Evolutionary conservation across 2,113 vertebrate genomes (phyloP), one percentile per base, ranked within the genome.

Genomic region (Panthera uncia): DNA sequence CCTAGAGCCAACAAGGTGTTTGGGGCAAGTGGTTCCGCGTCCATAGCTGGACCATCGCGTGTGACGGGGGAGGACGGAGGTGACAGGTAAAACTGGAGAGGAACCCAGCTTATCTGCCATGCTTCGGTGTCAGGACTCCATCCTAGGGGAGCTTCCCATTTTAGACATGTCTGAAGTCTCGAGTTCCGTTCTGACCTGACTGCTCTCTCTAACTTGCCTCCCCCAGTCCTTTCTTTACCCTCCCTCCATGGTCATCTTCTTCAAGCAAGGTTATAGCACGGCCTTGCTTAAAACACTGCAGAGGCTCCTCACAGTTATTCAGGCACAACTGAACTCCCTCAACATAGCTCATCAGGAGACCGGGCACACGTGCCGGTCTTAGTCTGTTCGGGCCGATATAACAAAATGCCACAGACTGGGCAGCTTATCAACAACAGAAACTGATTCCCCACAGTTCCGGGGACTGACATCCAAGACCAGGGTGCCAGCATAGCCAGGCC

Each of bases 311-410:
- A 19, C 0, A 69, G 23, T 33, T 38, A 31, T 52, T 50, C 55
- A 55, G 68, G 83, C 65, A 93, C 48, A 68, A 52, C 3, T 12
- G 31, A 73, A 50, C 61, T 38, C 29, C 79, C 68, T 57, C 63
- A 45, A 48, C 16, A 31, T 29, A 48, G 45, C 15, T 80, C 83
- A 18, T 79, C 36, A 90, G 79, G 78, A 50, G 33, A 87, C 36
- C 0, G 36, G 27, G 38, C 52, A 18, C 45, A 8, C 23, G 2
- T 0, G 73, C 11, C 4, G 23, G 69, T 2, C 63, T 63, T 19
- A 33, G 31, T 80, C 81, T 1, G 13, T 48, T 6, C 48, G 29
- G 18, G 8, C 31, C 78, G 57, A 13, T 48, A 15, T 41, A 27
- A 61, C 25, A 27, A 29, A 91, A 76, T 78, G 5, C 4, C n/a